Conservation (phyloP, 2,797 vertebrate species). For the Gila robusta region DNA sequence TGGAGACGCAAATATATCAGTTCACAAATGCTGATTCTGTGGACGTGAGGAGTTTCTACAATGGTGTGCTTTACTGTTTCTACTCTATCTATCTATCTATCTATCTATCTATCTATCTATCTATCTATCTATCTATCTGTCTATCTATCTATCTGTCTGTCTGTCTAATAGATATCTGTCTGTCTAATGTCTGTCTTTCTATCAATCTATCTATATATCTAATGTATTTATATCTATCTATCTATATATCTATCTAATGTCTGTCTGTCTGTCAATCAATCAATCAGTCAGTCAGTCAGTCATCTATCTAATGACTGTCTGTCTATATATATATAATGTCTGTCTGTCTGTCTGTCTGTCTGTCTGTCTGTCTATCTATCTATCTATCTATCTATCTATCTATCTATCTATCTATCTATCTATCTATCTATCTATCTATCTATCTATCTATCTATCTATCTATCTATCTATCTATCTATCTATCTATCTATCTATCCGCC, state of each 20-base stretch:
- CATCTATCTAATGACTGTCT: too few relatives aligned
- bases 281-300: too few relatives aligned
- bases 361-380: neutral
- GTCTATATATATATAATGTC: too few relatives aligned
- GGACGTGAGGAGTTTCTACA: neutral
- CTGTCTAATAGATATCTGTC: too few relatives aligned
- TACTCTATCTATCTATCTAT: neutral
- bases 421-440: neutral
- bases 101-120: neutral
- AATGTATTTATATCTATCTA: too few relatives aligned
- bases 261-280: too few relatives aligned
- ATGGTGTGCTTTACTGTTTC: neutral
- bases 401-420: neutral
- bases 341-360: neutral
- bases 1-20: neutral
- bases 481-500: neutral
- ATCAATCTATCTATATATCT: too few relatives aligned
- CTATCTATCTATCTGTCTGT: rapidly evolving
- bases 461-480: neutral
- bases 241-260: too few relatives aligned
- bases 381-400: neutral
- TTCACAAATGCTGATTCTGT: neutral
- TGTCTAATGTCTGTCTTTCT: rapidly evolving
- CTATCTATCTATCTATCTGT: neutral
- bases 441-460: neutral